A percentile compares a stretch with the other conserved stretches of the same genome.
phyloP scores from a whole-genome alignment of 2,888 invertebrate genomes.

The Chymomyza amoena region DNA sequence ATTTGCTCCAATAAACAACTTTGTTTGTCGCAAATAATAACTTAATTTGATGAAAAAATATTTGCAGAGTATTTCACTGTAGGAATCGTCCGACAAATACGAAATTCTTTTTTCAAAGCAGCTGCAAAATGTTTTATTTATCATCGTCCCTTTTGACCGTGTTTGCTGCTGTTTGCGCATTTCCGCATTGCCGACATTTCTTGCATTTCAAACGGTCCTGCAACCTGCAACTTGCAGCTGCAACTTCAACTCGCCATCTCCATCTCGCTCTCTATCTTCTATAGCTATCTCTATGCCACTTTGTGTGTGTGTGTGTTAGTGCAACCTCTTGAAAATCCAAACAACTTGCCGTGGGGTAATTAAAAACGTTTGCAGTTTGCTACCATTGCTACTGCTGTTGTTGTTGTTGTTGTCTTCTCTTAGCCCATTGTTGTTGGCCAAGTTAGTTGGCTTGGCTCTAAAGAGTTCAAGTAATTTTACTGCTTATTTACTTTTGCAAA shows the following conservation, averaged over 20 bases:
- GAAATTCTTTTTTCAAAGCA: constrained; percentile 21
- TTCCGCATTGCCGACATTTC: constrained; percentile 69
- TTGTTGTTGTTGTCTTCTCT: neutral
- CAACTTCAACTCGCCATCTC: neutral
- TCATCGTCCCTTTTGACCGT: constrained; percentile 8
- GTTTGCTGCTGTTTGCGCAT: constrained; percentile 54
- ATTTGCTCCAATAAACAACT: too few relatives aligned
- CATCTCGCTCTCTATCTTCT: constrained; percentile 2
- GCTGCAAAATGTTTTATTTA: constrained; percentile 63
- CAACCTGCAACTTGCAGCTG: constrained; percentile 13
- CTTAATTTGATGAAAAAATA: too few relatives aligned
- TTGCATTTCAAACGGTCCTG: constrained; percentile 51
- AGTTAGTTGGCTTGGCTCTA: constrained; percentile 10
- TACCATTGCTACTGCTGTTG: neutral
- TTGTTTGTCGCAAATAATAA: too few relatives aligned
- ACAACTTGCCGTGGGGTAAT: constrained; percentile 54
- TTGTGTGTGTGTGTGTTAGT: neutral
- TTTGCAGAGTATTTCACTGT: too few relatives aligned
- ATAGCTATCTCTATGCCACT: too few relatives aligned
- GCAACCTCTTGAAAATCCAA: constrained; percentile 17
- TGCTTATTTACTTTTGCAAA: constrained; percentile 17
- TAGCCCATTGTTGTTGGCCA: neutral
- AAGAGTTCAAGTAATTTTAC: constrained; percentile 4
- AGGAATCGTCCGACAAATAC: too few relatives aligned
- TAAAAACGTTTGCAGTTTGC: constrained; percentile 48